Evolutionary conservation across 2,888 invertebrate species (phyloP), one percentile per base, ranked within the genome.

Genomic region (Nysson spinosus): DNA sequence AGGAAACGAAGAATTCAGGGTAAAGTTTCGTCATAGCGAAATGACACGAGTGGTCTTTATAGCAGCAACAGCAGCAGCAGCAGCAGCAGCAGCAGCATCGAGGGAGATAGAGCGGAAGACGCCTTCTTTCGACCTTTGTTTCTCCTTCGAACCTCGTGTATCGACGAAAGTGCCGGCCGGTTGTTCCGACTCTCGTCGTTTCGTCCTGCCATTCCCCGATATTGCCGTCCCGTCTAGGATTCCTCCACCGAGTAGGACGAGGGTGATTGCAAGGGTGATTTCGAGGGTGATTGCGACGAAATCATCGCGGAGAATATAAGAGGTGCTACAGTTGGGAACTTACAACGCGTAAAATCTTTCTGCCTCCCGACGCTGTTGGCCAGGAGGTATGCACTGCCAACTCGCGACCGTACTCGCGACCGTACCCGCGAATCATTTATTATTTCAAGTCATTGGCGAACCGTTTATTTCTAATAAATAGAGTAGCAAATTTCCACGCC

Each of bases 31-130:
- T 89, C 89, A 89, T 89, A 89, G 88, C 87, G 86, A 88, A 85
- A 88, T 89, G 89, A 89, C 89, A 89, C 89, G 88, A 89, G 89
- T 89, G 89, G 88, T 89, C 89, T 89, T 89, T 89, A 89, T 89
- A 88, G 88, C 87, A 81, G 78, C 72, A 73, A 75, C 77, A 75
- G 79, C 80, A 79, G 44, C 55, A 20, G n/a, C n/a, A n/a, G n/a
- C n/a, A 88, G 88, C 87, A 81, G 78, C 72, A 73, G 75, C 77
- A 75, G 79, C 80, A 79, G 44, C 55, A 20, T n/a, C n/a, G n/a
- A 7, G 32, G 3, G 32, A 32, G 32, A 11, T 4, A 39, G 69
- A 72, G 67, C 65, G 64, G 64, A 68, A 62, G 66, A 64, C 42
- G 52, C 47, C 57, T 56, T 58, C 62, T 56, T 52, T 50, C 62